phyloP scores from a whole-genome alignment of 2,888 invertebrate species.

The Microplitis deprimator region DNA sequence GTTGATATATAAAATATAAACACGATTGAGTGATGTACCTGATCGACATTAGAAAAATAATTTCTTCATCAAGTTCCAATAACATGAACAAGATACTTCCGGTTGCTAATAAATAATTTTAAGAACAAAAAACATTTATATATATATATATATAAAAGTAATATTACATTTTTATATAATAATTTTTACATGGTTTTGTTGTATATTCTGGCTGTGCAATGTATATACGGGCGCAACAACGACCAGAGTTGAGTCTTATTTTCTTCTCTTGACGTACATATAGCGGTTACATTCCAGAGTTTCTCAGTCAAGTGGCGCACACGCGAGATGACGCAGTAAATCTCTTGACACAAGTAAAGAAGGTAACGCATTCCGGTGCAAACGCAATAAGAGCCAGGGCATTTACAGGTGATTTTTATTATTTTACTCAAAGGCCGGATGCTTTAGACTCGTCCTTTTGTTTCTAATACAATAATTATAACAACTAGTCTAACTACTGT shows the following conservation, averaged over 20 bases:
- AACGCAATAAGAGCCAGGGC: slow-evolving; percentile 13
- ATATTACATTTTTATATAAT: slow-evolving; percentile 13
- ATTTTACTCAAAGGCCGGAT: not conserved
- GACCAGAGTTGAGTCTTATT: not conserved
- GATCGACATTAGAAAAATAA: slow-evolving; percentile 11
- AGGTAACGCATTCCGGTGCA: slow-evolving; percentile 54
- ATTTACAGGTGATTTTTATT: not conserved
- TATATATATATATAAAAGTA: slow-evolving; percentile 17
- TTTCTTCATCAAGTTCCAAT: slow-evolving; percentile 28
- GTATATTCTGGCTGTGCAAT: slow-evolving; percentile 27
- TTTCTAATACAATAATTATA: not conserved
- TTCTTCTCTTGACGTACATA: slow-evolving; percentile 21
- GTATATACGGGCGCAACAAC: slow-evolving; percentile 39
- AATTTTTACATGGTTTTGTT: slow-evolving; percentile 24
- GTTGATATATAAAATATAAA: slow-evolving; percentile 21
- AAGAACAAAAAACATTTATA: not conserved
- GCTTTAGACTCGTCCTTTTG: not conserved
- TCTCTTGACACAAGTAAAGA: slow-evolving; percentile 52
- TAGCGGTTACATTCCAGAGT: slow-evolving; percentile 53
- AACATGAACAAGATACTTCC: slow-evolving; percentile 23
- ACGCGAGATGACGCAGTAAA: slow-evolving; percentile 59
- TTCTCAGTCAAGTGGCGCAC: slow-evolving; percentile 32
- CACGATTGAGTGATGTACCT: slow-evolving; percentile 27
- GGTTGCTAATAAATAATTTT: not conserved
- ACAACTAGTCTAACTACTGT: too few relatives aligned